phyloP scores from a whole-genome alignment of 1,140 invertebrate genomes.

The Fopius arisanus region DNA sequence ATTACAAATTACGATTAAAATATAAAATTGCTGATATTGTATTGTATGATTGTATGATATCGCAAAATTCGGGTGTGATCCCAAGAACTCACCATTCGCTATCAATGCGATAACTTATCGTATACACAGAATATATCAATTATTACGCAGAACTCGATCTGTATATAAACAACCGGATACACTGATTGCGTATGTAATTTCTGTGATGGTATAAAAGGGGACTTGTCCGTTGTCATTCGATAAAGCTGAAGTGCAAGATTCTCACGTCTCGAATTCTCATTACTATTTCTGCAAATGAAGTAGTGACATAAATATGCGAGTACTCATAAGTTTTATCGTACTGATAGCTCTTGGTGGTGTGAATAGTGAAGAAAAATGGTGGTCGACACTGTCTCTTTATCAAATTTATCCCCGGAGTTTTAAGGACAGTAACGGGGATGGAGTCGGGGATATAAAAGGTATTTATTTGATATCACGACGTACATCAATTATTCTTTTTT shows the following conservation, averaged over 20 bases:
- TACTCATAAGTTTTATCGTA: neutral
- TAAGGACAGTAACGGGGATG: conserved; percentile 79
- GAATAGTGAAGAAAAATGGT: conserved; percentile 69
- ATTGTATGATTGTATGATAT: no score
- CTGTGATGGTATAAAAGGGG: neutral
- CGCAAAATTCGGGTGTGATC: no score
- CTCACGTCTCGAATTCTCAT: no score
- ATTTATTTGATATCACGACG: conserved; percentile 52
- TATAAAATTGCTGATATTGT: no score
- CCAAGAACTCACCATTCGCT: no score
- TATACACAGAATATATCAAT: no score
- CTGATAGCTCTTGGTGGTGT: neutral
- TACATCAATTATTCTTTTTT: conserved; percentile 66
- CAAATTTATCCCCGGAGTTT: conserved; percentile 84
- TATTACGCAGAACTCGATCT: no score
- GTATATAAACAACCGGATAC: no score
- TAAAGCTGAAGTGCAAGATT: no score
- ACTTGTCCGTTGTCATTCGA: neutral
- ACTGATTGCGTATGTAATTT: no score
- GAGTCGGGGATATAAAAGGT: conserved; percentile 75
- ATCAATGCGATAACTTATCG: no score
- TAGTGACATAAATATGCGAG: neutral
- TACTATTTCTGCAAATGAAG: neutral
- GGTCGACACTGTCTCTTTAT: conserved; percentile 76
- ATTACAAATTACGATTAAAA: no score